Evolutionary conservation across 2,888 invertebrate genomes (phyloP), one percentile per base, ranked within the genome.

Genomic region (Halictus quadricinctus): DNA sequence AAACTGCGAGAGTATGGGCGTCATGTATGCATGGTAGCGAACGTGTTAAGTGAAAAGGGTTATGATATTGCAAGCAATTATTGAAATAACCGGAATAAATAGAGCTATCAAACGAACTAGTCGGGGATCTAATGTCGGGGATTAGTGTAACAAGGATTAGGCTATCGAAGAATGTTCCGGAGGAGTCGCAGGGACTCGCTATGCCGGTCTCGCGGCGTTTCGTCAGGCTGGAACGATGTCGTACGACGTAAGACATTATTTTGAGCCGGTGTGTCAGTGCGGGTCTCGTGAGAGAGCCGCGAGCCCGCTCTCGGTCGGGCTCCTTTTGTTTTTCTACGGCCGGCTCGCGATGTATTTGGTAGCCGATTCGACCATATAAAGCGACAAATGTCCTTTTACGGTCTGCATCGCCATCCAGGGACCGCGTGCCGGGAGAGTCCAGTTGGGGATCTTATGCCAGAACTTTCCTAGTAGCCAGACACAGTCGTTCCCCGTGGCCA

Each of bases 361-460:
- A 93, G 91, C 90, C 92, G 93, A 92, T 92, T 92, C 93, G 88
- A 82, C 94, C 94, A 93, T 93, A 93, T 93, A 93, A 91, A 93
- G 94, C 91, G 91, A 91, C 93, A 94, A 94, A 93, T 93, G 91
- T 94, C 93, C 93, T 93, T 93, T 93, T 93, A 93, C 89, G 93
- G 94, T 69, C 12, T 81, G 87, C 90, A 91, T 92, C 88, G 91
- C 93, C 93, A 93, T 93, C 91, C 92, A 90, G 88, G 92, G 92
- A 91, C 91, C 91, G 90, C 92, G 90, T 90, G 90, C 90, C 87
- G 84, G 77, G 83, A 85, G 86, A 86, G 82, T 84, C 89, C 84
- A 90, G 87, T 89, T 84, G 84, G 88, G 72, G 87, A 85, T 90
- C 88, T 88, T 90, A 88, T 85, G 89, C 87, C 88, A 92, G 91